Evolutionary conservation across 2,888 invertebrate species (phyloP).

Genomic region (Sepioteuthis lessoniana): DNA sequence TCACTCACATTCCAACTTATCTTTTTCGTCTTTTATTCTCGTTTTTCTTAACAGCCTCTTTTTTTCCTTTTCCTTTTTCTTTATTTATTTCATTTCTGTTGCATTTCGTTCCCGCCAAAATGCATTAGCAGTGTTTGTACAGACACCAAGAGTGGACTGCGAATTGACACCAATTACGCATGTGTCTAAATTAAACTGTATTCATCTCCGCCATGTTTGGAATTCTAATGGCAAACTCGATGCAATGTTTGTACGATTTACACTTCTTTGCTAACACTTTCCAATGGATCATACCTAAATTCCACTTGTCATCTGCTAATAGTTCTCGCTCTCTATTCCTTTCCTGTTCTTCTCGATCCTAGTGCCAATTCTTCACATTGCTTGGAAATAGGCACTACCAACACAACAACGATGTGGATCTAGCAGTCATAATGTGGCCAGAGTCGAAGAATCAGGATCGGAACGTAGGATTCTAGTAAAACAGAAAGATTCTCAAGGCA

Average conservation of each 20-base stretch:
- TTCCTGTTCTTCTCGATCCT: background rate
- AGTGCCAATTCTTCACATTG: background rate
- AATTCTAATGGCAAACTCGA: background rate
- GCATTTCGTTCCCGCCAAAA: background rate
- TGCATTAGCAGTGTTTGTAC: background rate
- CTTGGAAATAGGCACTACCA: too few species aligned
- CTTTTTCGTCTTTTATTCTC: background rate
- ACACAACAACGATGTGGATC: background rate
- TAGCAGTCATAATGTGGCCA: background rate
- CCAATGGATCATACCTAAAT: conserved; percentile 17
- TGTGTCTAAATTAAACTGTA: background rate
- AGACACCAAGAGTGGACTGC: background rate
- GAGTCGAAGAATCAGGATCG: background rate
- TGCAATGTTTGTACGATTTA: background rate
- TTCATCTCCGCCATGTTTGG: background rate
- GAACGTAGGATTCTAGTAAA: background rate
- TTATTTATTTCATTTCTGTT: background rate
- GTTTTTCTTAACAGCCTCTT: background rate
- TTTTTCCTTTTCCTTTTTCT: background rate
- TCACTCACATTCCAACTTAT: too few species aligned
- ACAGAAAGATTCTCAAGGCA: too few species aligned
- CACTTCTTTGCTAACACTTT: background rate
- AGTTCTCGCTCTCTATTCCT: background rate
- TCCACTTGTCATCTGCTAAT: background rate
- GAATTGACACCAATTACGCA: conserved; percentile 17